These are phyloP conservation scores for Oxycera nigricornis DNA, from an alignment of 2,888 invertebrate species.

Conservation along the genomic window DNA sequence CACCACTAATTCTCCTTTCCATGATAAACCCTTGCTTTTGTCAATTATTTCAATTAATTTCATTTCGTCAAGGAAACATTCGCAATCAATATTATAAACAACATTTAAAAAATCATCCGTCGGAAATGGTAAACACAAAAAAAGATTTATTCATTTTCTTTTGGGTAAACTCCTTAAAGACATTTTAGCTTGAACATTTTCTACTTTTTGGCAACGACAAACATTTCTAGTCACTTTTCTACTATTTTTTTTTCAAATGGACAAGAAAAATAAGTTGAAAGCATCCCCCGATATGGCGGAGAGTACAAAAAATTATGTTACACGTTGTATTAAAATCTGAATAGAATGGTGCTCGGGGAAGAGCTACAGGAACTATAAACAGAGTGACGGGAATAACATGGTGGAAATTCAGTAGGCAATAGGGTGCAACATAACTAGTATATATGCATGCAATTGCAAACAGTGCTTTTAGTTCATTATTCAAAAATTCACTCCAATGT, in stretches of 20 bases:
- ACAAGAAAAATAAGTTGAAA: background rate
- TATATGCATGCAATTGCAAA: constrained; percentile 28
- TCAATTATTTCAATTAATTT: background rate
- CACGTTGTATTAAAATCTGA: background rate
- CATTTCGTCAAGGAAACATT: background rate
- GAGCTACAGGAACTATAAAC: constrained; percentile 8
- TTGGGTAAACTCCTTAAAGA: background rate
- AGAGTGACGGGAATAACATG: constrained; percentile 3
- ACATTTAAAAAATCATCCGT: background rate
- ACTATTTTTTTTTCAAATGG: background rate
- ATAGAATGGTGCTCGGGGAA: constrained; percentile 24
- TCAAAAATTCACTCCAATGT: background rate
- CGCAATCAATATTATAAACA: background rate
- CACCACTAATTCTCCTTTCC: background rate
- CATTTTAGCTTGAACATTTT: background rate
- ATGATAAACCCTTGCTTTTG: background rate
- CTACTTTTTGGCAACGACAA: background rate
- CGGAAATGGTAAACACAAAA: background rate
- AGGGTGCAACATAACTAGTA: background rate
- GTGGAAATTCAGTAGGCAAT: background rate
- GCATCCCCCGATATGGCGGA: background rate
- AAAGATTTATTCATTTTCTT: no score
- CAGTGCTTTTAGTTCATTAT: constrained; percentile 13
- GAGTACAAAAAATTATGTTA: background rate
- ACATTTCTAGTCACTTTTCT: background rate